Base-by-base conservation (phyloP, 2,113 vertebrate species). In the Neofelis nebulosa region DNA sequence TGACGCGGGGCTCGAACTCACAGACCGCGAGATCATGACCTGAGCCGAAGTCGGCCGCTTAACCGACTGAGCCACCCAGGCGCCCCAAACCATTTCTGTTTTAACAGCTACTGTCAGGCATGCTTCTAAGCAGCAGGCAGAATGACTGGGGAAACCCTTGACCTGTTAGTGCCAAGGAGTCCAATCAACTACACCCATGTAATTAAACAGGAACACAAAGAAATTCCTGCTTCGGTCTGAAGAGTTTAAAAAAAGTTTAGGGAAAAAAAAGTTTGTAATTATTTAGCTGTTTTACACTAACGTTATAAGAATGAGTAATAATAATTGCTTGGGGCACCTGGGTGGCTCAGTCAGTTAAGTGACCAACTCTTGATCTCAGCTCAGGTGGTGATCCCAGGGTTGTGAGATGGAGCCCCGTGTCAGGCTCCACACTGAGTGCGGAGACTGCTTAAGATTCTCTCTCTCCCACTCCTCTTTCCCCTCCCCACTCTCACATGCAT, bases 261-360 rank as follows among this genome's bases (percentile, higher is more conserved):
- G 36, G 36, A 8, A 33, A 8, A 95, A 83, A 71, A 89, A 18
- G 27, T 36, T 95, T 91, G 19, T 12, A 69, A 84, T 66, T 63
- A 89, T 61, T 94, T 96, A 81, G 33, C 45, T 91, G 76, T 91
- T 97, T 97, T 29, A 88, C 48, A n/a, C 38, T 93, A 79, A n/a
- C 6, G 29, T 81, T 89, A 89, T 82, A 71, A 84, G 85, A 94
- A 81, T 63, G 88, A 88, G 69, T 82, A 83, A 87, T 92, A 68
- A 38, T 90, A 84, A 74, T 79, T 87, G 23, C 6, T 45, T 73
- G 57, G 57, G 21, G 19, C 21, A 61, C 21, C 57, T 61, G 21
- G 57, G 57, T 61, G 57, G 57, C 57, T 61, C 57, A 61, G 21
- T 61, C 21, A 9, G 57, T 25, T 19, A 61, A 23, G 7, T 23